These are phyloP conservation scores for Mus spicilegus DNA, from an alignment of 2,113 vertebrate species.

Conservation along the genomic window DNA sequence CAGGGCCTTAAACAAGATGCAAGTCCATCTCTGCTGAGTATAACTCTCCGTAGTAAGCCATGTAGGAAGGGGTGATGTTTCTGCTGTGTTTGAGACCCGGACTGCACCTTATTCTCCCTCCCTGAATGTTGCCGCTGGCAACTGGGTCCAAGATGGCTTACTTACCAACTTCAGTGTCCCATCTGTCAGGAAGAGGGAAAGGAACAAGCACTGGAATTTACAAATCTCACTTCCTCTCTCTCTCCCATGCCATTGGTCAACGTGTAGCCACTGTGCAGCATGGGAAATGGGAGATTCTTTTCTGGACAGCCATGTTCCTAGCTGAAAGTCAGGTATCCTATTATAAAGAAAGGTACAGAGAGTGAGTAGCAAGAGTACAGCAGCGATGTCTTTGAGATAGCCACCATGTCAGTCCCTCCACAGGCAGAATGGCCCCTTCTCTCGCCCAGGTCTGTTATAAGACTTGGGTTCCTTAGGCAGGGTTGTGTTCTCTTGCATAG, in stretches of 20 bases:
- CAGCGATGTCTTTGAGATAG: neutral
- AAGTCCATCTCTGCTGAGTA: neutral
- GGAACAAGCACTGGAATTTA: neutral
- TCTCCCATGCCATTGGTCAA: neutral
- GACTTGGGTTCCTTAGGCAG: neutral
- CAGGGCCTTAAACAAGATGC: neutral
- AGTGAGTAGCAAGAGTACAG: neutral
- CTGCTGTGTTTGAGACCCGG: neutral
- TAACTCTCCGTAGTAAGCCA: neutral
- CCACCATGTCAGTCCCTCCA: neutral
- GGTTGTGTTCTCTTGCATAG: neutral
- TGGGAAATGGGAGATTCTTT: neutral
- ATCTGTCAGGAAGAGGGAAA: neutral
- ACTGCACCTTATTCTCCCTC: neutral
- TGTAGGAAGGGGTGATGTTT: neutral
- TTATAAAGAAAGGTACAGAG: neutral
- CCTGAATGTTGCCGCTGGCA: neutral
- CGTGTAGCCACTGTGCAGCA: neutral
- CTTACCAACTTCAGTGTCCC: neutral
- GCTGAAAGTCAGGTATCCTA: constrained; percentile 6
- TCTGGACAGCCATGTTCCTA: neutral
- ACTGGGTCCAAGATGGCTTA: neutral
- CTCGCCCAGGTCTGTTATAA: neutral
- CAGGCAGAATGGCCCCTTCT: neutral
- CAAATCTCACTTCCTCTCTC: neutral